Conservation (phyloP, 2,888 invertebrate genomes). For the Folsomia candida region DNA sequence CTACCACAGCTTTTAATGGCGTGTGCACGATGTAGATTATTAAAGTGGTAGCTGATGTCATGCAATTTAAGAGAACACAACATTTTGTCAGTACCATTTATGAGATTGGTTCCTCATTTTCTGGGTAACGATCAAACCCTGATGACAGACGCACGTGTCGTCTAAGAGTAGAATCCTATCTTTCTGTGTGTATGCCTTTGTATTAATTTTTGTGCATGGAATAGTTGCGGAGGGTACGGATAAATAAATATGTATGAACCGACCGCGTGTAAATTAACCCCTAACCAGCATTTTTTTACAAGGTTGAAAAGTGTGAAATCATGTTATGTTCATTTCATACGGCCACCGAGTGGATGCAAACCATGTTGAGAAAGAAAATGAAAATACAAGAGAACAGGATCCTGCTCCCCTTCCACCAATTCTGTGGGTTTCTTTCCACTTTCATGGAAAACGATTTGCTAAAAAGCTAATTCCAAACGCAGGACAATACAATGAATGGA, state of each 20-base stretch:
- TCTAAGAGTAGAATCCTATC: no score
- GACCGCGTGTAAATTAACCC: background rate
- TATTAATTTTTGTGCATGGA: no score
- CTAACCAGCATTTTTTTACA: background rate
- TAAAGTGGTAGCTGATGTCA: background rate
- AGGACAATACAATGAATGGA: background rate
- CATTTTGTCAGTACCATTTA: background rate
- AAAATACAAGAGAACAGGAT: background rate
- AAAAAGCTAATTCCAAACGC: background rate
- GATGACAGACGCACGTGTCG: constrained; percentile 1
- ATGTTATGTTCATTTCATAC: no score
- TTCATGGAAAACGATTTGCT: constrained; percentile 13
- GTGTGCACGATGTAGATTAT: background rate
- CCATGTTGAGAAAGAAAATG: background rate
- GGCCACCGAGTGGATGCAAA: no score
- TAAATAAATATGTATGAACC: no score
- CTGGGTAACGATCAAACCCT: background rate
- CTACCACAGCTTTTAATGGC: background rate
- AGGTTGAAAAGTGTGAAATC: no score
- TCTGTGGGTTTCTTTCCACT: background rate
- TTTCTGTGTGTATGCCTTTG: no score
- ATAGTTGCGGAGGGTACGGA: no score
- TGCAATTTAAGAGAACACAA: background rate
- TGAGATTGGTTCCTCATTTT: background rate
- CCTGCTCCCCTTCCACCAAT: background rate